Conservation (phyloP, 2,113 vertebrate genomes). For the Xiphophorus maculatus region DNA sequence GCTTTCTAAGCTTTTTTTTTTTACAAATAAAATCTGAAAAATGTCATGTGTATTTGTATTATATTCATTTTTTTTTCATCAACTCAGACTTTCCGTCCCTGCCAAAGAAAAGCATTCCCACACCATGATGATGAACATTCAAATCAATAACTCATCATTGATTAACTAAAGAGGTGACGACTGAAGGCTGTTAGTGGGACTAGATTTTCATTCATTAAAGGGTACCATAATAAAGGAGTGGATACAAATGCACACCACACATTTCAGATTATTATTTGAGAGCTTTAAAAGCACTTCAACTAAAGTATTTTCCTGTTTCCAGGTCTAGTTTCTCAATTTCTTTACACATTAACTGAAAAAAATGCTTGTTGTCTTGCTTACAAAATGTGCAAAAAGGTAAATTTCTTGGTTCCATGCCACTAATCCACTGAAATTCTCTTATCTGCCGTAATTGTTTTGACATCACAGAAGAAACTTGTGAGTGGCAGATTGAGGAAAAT, state of each 20-base stretch:
- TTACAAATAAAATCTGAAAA: not conserved
- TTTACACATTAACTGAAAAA: not conserved
- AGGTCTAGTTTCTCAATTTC: not conserved
- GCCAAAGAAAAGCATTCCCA: not conserved
- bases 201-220: not conserved
- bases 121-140: not conserved
- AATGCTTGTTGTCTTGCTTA: not conserved
- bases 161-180: no score
- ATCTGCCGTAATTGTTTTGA: constrained; percentile 27
- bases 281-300: not conserved
- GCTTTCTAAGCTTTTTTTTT: not conserved
- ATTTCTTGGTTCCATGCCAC: not conserved
- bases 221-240: not conserved
- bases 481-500: constrained; percentile 54
- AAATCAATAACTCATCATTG: no score
- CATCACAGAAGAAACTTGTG: constrained; percentile 41
- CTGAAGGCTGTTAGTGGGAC: not conserved
- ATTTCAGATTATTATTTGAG: not conserved
- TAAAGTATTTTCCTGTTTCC: not conserved
- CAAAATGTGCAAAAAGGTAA: not conserved
- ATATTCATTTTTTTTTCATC: not conserved
- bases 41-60: not conserved
- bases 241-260: not conserved
- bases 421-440: constrained; percentile 34
- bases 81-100: not conserved